A percentile compares a stretch with the other conserved stretches of the same genome.
phyloP scores from a whole-genome alignment of 2,113 vertebrate species.

The Psammodynastes pulverulentus region DNA sequence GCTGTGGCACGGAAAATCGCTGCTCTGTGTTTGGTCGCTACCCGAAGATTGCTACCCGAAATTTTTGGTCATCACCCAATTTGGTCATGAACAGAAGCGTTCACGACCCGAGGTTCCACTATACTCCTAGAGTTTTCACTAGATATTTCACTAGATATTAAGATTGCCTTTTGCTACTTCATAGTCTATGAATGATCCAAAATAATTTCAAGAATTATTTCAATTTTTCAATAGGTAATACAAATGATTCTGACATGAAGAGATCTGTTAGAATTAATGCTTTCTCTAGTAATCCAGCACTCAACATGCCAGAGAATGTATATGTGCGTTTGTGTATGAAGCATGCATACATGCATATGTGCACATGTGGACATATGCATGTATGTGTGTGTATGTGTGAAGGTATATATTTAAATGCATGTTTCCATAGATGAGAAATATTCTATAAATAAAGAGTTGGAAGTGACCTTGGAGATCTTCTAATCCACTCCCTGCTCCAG shows the following conservation, averaged over 20 bases:
- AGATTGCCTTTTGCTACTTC: neutral
- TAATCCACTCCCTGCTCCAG: neutral
- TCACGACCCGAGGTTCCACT: too few relatives aligned
- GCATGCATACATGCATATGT: neutral
- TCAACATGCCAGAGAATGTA: neutral
- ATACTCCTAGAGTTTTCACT: neutral
- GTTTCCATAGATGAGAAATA: neutral
- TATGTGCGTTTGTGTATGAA: neutral
- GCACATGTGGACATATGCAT: neutral
- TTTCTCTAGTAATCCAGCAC: neutral
- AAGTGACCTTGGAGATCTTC: neutral
- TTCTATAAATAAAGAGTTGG: neutral
- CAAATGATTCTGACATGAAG: neutral
- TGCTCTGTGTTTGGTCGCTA: too few relatives aligned
- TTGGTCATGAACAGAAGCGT: too few relatives aligned
- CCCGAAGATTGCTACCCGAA: too few relatives aligned
- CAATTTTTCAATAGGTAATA: neutral
- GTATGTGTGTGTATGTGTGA: neutral
- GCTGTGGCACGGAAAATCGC: too few relatives aligned
- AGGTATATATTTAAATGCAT: neutral
- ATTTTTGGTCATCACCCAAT: too few relatives aligned
- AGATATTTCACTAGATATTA: neutral
- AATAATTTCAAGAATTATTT: neutral
- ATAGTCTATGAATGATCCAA: neutral
- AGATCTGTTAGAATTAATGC: neutral